phyloP scores from a whole-genome alignment of 1,140 invertebrate species.

The Anoplolepis gracilipes region DNA sequence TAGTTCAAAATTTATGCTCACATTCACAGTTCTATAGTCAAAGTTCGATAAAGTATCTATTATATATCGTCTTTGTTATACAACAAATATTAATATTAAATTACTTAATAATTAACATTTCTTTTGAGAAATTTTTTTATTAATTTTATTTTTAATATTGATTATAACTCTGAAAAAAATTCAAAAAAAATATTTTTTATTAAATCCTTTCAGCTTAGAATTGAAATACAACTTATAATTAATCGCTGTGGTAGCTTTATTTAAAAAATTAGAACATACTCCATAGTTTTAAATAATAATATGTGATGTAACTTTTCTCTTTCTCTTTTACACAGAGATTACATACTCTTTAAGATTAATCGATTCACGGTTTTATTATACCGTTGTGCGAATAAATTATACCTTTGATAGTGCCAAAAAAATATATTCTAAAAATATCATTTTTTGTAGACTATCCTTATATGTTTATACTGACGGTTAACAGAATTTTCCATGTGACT shows the following conservation, averaged over 20 bases:
- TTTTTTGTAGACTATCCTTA: slow-evolving; percentile 12
- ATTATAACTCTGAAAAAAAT: background rate
- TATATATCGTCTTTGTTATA: background rate
- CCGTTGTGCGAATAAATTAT: slow-evolving; percentile 25
- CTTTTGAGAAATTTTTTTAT: background rate
- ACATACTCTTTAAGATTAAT: slow-evolving; percentile 23
- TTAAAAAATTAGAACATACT: background rate
- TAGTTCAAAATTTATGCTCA: slow-evolving; percentile 2
- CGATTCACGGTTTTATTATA: background rate
- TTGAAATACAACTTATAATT: background rate
- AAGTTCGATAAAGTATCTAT: background rate
- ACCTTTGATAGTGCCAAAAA: background rate
- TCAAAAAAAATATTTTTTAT: background rate
- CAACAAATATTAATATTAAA: background rate
- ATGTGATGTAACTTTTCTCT: background rate
- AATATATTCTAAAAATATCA: slow-evolving; percentile 10
- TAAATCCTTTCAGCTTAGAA: background rate
- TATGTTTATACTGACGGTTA: background rate
- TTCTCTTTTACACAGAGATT: background rate
- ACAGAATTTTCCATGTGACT: slow-evolving; percentile 43
- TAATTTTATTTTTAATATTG: background rate
- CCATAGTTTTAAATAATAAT: slow-evolving; percentile 15
- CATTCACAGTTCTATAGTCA: background rate
- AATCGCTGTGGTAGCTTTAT: background rate
- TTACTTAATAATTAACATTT: background rate